Evolutionary conservation across 2,888 invertebrate species (phyloP).

Genomic region (Ectobius pallidus): DNA sequence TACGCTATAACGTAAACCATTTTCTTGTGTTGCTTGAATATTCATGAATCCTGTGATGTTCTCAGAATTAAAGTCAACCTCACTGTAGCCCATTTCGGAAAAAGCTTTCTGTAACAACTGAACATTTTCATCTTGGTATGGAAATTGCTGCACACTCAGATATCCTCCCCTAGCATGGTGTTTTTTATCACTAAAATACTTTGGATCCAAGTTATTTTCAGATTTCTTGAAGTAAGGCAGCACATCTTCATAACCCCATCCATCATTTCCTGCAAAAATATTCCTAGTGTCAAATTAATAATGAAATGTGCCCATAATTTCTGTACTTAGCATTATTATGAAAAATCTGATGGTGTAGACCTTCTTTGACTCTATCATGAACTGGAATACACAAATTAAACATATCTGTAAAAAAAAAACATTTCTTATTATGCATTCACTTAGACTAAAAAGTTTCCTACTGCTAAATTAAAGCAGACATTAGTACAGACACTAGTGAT

Average conservation of each 20-base stretch:
- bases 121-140: slow-evolving; percentile 4
- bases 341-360: no score
- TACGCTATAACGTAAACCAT: not conserved
- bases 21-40: not conserved
- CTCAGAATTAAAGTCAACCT: not conserved
- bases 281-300: no score
- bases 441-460: no score
- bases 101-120: not conserved
- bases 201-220: not conserved
- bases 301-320: no score
- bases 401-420: no score
- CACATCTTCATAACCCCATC: not conserved
- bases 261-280: not conserved
- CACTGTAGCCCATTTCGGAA: not conserved
- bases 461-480: no score
- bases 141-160: not conserved
- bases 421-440: no score
- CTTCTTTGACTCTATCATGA: no score
- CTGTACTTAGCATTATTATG: no score
- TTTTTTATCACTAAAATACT: not conserved
- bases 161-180: not conserved
- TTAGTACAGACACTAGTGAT: no score
- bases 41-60: not conserved
- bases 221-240: not conserved
- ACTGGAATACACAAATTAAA: no score